These are phyloP conservation scores for Eubasilissa splendida DNA, from an alignment of 2,888 invertebrate genomes.

Conservation along the genomic window DNA sequence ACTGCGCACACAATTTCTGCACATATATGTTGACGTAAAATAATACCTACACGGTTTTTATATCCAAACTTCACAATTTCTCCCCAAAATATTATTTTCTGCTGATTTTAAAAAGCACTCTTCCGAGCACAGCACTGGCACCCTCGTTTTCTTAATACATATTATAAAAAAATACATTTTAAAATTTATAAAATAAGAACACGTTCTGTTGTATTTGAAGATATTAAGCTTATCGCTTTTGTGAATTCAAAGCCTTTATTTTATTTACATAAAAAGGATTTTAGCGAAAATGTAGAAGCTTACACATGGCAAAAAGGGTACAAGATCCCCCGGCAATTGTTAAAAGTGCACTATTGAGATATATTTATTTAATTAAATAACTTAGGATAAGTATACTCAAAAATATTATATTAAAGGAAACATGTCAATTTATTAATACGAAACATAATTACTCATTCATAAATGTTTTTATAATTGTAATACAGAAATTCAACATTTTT, in stretches of 20 bases:
- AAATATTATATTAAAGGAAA: slow-evolving; percentile 34
- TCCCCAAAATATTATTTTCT: no score
- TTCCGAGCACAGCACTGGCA: no score
- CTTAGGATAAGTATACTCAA: slow-evolving; percentile 29
- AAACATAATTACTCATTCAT: slow-evolving; percentile 7
- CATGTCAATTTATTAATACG: slow-evolving; percentile 53
- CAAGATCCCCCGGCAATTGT: slow-evolving; percentile 69
- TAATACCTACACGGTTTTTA: no score
- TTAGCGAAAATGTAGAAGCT: slow-evolving; percentile 59
- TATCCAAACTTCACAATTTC: no score
- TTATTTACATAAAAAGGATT: slow-evolving; percentile 26
- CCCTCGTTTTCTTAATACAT: background rate
- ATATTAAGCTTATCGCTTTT: slow-evolving; percentile 42
- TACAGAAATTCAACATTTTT: no score
- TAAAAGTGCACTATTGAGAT: slow-evolving; percentile 64
- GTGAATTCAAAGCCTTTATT: slow-evolving; percentile 42
- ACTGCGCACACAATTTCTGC: no score
- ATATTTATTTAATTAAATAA: slow-evolving; percentile 47
- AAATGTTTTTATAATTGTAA: background rate
- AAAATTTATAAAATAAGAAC: no score
- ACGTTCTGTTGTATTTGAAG: background rate
- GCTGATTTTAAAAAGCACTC: no score
- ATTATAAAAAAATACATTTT: no score
- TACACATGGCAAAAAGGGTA: slow-evolving; percentile 69
- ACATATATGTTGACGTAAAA: no score